Conservation (phyloP, 92 coral and sea anemone genomes). For the Paramuricea clavata region DNA sequence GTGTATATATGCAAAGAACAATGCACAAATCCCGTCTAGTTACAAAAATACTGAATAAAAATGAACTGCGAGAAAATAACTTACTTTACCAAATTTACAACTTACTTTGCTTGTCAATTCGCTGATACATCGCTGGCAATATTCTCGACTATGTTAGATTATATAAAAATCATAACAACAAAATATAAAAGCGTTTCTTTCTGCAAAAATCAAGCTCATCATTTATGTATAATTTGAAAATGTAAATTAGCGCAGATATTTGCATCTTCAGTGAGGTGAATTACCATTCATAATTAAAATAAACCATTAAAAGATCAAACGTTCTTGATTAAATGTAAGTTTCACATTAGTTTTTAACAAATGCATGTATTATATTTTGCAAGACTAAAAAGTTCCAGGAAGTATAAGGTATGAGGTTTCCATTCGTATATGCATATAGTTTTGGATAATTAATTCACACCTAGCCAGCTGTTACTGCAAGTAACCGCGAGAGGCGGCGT, state of each 20-base stretch:
- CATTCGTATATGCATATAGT: not conserved
- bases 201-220: constrained; percentile 16
- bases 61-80: no score
- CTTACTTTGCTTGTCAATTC: constrained; percentile 39
- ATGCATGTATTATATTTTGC: not conserved
- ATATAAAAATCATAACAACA: constrained; percentile 2
- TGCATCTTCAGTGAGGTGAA: not conserved
- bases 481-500: not conserved
- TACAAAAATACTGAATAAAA: not conserved
- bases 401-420: not conserved
- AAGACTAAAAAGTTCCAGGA: not conserved
- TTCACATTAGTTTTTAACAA: not conserved
- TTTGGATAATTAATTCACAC: constrained; percentile 6
- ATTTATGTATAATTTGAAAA: constrained; percentile 35
- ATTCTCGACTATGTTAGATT: not conserved
- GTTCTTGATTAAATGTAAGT: not conserved
- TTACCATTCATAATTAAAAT: not conserved
- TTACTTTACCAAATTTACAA: not conserved
- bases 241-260: constrained; percentile 15
- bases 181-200: not conserved
- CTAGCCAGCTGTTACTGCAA: constrained; percentile 11
- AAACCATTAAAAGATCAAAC: not conserved
- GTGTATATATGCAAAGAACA: not conserved
- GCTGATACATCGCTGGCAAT: constrained; percentile 36
- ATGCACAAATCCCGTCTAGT: constrained; percentile 1